Base-by-base conservation (phyloP, 2,888 invertebrate species). In the Druceiella hillmani region DNA sequence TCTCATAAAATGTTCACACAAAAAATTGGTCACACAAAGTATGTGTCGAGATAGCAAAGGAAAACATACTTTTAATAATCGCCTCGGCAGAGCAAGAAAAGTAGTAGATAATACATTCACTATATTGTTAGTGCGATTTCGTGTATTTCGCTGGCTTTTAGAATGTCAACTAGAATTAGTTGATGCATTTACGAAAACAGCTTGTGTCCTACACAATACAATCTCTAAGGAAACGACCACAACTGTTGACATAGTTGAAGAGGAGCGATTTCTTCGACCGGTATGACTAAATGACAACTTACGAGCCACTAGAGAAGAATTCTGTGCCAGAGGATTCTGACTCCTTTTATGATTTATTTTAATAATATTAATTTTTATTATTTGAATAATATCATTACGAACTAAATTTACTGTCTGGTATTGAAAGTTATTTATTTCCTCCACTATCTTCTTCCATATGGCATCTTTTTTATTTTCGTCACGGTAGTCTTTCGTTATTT, bases 291-390 rank as follows among this genome's bases (percentile, higher is more conserved):
- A 7, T 12, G 27, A n/a, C 40, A 46, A 45, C 38, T 40, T 44
- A 45, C 49, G 46, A 47, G 44, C 45, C 45, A 45, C 45, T 41
- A 46, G 44, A 44, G 44, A 47, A 49, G 47, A 44, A 45, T 46
- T 46, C 45, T 41, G 41, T 47, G 42, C 45, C 44, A 48, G 44
- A 46, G 43, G 45, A 24, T 13, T 48, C 45, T n/a, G n/a, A n/a
- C n/a, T n/a, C n/a, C n/a, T n/a, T n/a, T n/a, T n/a, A n/a, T n/a
- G n/a, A n/a, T n/a, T n/a, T n/a, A n/a, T n/a, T n/a, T n/a, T n/a
- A n/a, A n/a, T n/a, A n/a, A n/a, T n/a, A n/a, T n/a, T n/a, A n/a
- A n/a, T 47, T 45, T 46, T 48, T 45, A 48, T 48, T 48, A 48
- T 42, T 48, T 48, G 46, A 44, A 45, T 44, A 46, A 46, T 46